Base-by-base conservation (phyloP, 2,888 invertebrate genomes). In the Hypomecis punctinalis region DNA sequence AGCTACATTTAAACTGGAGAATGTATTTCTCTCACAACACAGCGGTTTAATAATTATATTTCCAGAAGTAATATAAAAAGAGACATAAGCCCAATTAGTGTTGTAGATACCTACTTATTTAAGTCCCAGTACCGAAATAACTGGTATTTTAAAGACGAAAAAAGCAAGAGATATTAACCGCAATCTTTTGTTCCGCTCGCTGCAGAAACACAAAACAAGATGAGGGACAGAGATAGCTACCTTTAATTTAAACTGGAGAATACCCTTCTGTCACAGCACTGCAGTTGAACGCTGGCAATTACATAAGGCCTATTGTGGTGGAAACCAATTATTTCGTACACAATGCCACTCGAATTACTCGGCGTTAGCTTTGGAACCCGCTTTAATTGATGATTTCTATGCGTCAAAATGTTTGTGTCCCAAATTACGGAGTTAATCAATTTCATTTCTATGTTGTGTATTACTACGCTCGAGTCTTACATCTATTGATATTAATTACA, bases 321-420 rank as follows among this genome's bases (percentile, higher is more conserved):
- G 70, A 67, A 70, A 68, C 65, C 68, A 68, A 68, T 68, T 70
- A 70, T 65, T 53, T 61, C 63, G 45, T 39, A 58, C 63, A 70
- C 66, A 70, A 70, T 68, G 51, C 61, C 47, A 56, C 56, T 68
- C 62, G 39, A 70, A 65, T 68, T 65, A 70, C 46, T 63, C 55
- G 51, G 35, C 45, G 57, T 51, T 67, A 51, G 67, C 63, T 62
- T 60, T 54, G 40, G 58, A 56, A 53, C 43, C 40, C 40, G 58
- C 23, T 66, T 60, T 58, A 56, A 61, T 64, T 66, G 55, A 66
- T 57, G 39, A 54, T 36, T 47, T 51, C 39, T 37, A 52, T 40
- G 39, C 45, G 46, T 54, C 51, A 62, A 57, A 33, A 23, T 60
- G 52, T 66, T 66, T 61, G 57, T 57, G 40, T 46, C 52, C 6